Evolutionary conservation across 2,888 invertebrate genomes (phyloP), one percentile per base, ranked within the genome.

Genomic region (Cybosia mesomella): DNA sequence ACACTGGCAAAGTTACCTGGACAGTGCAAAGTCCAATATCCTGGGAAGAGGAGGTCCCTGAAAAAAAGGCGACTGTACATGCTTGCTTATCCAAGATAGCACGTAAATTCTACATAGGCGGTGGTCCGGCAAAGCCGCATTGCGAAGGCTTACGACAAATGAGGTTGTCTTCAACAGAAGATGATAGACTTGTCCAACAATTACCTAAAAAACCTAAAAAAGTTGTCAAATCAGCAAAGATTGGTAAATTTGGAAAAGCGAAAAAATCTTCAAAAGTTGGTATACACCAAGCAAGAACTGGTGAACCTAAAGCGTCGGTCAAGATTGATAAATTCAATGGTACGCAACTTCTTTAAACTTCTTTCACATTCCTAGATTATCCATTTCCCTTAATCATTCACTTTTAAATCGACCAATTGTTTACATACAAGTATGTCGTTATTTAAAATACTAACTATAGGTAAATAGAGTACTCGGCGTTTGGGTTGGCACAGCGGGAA

Each of bases 51-150:
- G 36, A 36, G n/a, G 0, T 21, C n/a, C 22, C 8, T 54, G 11
- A 9, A 10, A 15, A 10, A 0, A 63, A 8, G 0, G 21, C 21
- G 7, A 1, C 54, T 22, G 9, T 7, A 9, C 18, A 11, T 0
- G 54, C 34, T 54, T 22, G 28, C 7, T 13, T 54, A 0, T 21
- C 34, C 21, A 63, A 63, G 22, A 22, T 63, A 54, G 49, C 32
- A 3, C 63, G 34, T 1, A 63, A 63, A 32, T 54, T 54, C 21
- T 63, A 63, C 34, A 36, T 63, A 9, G 62, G 62, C 21, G 32
- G 32, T 18, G 32, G n/a, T 8, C 15, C 28, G 4, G 0, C 32
- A 32, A 62, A 49, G 2, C 13, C 54, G 1, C 1, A 9, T 0
- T 5, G 24, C 2, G 11, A 11, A 22, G 28, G 7, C 11, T 21